Evolutionary conservation across 2,888 invertebrate genomes (phyloP), one percentile per base, ranked within the genome.

Genomic region (Lomographa bimaculata): DNA sequence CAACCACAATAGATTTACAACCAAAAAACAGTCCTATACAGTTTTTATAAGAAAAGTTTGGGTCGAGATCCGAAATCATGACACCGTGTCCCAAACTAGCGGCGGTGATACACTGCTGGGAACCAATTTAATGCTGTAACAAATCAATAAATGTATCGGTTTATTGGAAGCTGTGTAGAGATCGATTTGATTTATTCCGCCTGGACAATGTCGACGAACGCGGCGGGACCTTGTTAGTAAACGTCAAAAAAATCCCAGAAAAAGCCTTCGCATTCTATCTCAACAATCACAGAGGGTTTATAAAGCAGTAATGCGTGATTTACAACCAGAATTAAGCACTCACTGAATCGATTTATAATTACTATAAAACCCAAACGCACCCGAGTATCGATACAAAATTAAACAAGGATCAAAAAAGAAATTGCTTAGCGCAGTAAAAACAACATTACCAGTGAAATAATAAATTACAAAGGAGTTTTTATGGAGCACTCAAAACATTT

Each of bases 101-200:
- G 70, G 71, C 67, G 62, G 66, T 70, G 79, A 68, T 73, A 69
- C 79, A 71, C 78, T 75, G 81, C 80, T 86, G 86, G 79, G 86
- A 89, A 86, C 85, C 85, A 84, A 87, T 86, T 87, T 86, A 79
- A 78, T 77, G 68, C 79, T 89, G 85, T 87, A 86, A 87, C 87
- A 89, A 87, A 89, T 89, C 85, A 87, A 87, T 89, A 89, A 87
- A 89, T 84, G 83, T 86, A 79, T 85, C 86, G 80, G 77, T 87
- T 87, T 89, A 86, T 87, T 87, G 81, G 85, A 80, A 86, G 82
- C 85, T 79, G 79, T 81, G 83, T 77, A 74, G 79, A 83, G 79
- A 84, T 77, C 83, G 79, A 85, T 87, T 86, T 84, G 84, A 85
- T 89, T 86, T 86, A 84, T 86, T 79, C 72, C 71, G 58, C 66